Conservation (phyloP, 2,113 vertebrate species). For the Nasalis larvatus region DNA sequence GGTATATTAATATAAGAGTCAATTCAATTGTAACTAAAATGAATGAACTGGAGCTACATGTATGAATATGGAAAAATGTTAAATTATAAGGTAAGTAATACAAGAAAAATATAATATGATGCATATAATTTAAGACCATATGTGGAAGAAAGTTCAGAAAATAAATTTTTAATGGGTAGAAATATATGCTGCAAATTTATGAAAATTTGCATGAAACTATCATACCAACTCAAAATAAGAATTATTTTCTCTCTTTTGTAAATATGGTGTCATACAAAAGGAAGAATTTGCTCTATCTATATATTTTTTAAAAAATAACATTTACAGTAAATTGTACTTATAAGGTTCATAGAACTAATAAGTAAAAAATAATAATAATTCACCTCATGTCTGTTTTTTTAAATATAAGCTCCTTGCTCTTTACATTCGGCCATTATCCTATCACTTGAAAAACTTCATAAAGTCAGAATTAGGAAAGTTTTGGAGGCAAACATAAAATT, state of each 20-base stretch:
- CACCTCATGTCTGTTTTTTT: neutral
- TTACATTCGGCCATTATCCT: neutral
- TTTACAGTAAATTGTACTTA: neutral
- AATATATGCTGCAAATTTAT: neutral
- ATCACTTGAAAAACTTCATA: neutral
- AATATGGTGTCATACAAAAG: neutral
- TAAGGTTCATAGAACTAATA: neutral
- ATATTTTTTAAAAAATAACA: neutral
- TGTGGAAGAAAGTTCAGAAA: neutral
- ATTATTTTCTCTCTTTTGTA: neutral
- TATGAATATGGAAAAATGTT: neutral
- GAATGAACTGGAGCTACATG: neutral
- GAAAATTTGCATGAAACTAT: neutral
- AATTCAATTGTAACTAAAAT: neutral
- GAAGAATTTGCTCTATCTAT: neutral
- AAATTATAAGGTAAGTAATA: neutral
- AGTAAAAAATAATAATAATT: neutral
- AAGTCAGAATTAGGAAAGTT: neutral
- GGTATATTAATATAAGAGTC: neutral
- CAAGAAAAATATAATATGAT: neutral
- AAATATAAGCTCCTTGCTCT: neutral
- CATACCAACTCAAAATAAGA: neutral
- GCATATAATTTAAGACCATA: neutral
- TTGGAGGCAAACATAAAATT: neutral
- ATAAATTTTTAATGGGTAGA: neutral